Evolutionary conservation across 1,140 invertebrate species (phyloP), one percentile per base, ranked within the genome.

Genomic region (Zaprionus capensis): DNA sequence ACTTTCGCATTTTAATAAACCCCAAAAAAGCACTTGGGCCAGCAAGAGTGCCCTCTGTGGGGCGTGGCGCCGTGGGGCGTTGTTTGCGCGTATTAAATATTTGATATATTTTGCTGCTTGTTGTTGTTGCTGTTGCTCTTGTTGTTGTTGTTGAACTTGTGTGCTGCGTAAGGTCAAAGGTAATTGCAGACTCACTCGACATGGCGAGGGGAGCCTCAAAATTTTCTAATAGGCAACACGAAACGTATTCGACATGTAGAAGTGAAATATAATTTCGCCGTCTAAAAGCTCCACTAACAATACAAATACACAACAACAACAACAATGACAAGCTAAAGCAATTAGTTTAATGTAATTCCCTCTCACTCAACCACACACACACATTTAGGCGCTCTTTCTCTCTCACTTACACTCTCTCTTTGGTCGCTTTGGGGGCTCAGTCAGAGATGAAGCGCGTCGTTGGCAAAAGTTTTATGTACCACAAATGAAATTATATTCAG

Each of bases 241-340:
- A 28, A 69, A 46, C 58, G 66, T 67, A 72, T 88, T 73, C 67
- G 64, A 70, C 73, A 78, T 80, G 7, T 17, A 88, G 55, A 87
- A 87, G 81, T 69, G 83, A 88, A 46, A 88, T 81, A 88, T 81
- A 88, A 88, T 90, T 90, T 85, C 17, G n/a, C n/a, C 17, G 79
- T 57, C 84, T 84, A 85, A 90, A 85, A 88, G 85, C 85, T 55
- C 26, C 55, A 82, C 81, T 90, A 90, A 90, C 81, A 90, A 90
- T 85, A 87, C 85, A 78, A 77, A 63, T 71, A 79, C 57, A 80
- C 58, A 61, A 44, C 31, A 34, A 11, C 71, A 76, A 71, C 67
- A 76, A 73, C 75, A 91, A 91, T 82, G 86, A 91, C 86, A 91
- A 90, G 86, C 76, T 91, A 90, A 90, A 91, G 86, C 86, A 90